Evolutionary conservation across 1,140 invertebrate species (phyloP).

Genomic region (Tyrophagus putrescentiae): DNA sequence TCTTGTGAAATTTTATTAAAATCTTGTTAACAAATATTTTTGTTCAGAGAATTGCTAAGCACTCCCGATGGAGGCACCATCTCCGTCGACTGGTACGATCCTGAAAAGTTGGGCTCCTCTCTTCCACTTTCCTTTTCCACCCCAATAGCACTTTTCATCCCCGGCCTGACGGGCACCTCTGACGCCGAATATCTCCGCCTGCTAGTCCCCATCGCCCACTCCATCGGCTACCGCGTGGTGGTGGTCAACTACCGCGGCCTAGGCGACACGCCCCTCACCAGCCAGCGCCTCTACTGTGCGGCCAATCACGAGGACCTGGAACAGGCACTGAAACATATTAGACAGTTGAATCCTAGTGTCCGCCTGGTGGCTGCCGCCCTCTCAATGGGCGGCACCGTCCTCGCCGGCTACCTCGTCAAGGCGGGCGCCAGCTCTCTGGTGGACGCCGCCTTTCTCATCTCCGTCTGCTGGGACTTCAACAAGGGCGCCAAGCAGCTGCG

Average conservation of each 20-base stretch:
- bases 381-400: conserved; percentile 59
- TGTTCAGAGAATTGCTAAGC: conserved; percentile 50
- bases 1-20: not conserved
- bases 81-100: conserved; percentile 55
- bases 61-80: conserved; percentile 66
- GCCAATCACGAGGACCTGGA: conserved; percentile 60
- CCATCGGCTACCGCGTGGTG: conserved; percentile 42
- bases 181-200: conserved; percentile 66
- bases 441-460: conserved; percentile 56
- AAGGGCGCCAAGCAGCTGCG: conserved; percentile 54
- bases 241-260: conserved; percentile 12
- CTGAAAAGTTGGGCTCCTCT: conserved; percentile 22
- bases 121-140: no score
- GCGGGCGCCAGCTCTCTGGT: conserved; percentile 44
- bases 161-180: conserved; percentile 56
- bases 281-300: conserved; percentile 64
- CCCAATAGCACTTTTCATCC: conserved; percentile 57
- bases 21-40: conserved; percentile 7
- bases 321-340: conserved; percentile 54
- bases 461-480: conserved; percentile 64
- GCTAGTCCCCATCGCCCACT: conserved; percentile 45
- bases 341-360: conserved; percentile 37
- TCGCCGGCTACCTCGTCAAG: conserved; percentile 58
- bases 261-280: conserved; percentile 36
- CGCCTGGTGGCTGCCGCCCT: conserved; percentile 59